Percentiles rank a stretch among this genome's conserved stretches.
Conservation (phyloP, 2,888 invertebrate genomes). For the Caenorhabditis zanzibari region DNA sequence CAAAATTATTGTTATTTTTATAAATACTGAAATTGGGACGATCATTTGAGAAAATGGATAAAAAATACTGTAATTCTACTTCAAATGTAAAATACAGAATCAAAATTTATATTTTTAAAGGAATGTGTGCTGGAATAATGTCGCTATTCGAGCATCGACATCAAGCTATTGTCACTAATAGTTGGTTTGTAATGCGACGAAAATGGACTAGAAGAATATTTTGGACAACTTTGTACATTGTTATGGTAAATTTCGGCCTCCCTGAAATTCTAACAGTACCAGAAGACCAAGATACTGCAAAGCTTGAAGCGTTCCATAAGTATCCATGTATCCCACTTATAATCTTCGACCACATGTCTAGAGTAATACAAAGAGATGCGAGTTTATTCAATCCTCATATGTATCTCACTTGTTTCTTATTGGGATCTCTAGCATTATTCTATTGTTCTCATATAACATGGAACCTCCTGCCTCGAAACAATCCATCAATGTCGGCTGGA, state of each 20-base stretch:
- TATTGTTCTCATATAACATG: conserved; percentile 38
- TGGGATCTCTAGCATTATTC: not conserved
- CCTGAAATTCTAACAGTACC: conserved; percentile 50
- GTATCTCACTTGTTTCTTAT: conserved; percentile 36
- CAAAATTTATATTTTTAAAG: not conserved
- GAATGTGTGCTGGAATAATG: conserved; percentile 35
- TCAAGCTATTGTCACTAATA: conserved; percentile 37
- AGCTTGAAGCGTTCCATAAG: conserved; percentile 9
- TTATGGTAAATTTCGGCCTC: conserved; percentile 48
- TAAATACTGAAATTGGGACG: no score
- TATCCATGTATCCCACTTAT: conserved; percentile 43
- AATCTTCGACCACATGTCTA: conserved; percentile 5
- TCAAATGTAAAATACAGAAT: not conserved
- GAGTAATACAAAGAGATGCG: conserved; percentile 38
- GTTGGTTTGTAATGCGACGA: conserved; percentile 46
- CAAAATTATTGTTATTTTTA: no score
- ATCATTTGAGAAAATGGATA: no score
- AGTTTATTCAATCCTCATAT: conserved; percentile 55
- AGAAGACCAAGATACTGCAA: conserved; percentile 23
- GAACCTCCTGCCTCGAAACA: conserved; percentile 32
- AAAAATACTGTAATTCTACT: no score
- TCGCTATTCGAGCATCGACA: conserved; percentile 52
- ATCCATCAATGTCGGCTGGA: conserved; percentile 42
- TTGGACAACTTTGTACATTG: conserved; percentile 19
- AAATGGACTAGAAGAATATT: conserved; percentile 33